Conservation (phyloP, 1,140 invertebrate genomes). For the Pogonognathellus flavescens region DNA sequence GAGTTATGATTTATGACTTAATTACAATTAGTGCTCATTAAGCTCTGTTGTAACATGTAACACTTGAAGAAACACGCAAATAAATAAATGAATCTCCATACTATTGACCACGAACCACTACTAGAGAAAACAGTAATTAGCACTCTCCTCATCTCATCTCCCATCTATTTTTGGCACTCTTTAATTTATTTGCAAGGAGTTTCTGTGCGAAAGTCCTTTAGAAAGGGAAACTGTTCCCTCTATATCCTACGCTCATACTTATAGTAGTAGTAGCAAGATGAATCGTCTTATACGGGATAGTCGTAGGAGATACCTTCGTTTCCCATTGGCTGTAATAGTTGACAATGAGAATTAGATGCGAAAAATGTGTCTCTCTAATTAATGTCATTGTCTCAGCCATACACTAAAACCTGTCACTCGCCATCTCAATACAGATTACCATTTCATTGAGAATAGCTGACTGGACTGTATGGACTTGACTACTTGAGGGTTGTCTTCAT, state of each 20-base stretch:
- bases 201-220: constrained; percentile 47
- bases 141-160: constrained; percentile 28
- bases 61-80: constrained; percentile 40
- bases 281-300: no score
- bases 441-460: constrained; percentile 47
- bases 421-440: constrained; percentile 39
- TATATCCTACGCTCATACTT: no score
- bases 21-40: constrained; percentile 47
- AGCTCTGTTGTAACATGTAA: constrained; percentile 44
- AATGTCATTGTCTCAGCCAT: constrained; percentile 42
- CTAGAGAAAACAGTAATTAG: neutral
- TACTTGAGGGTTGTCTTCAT: constrained; percentile 39
- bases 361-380: constrained; percentile 49
- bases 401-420: constrained; percentile 44
- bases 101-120: constrained; percentile 6
- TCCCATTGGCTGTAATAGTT: neutral
- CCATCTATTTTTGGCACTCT: constrained; percentile 46
- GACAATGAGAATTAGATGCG: constrained; percentile 39
- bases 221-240: constrained; percentile 36
- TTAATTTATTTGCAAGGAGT: constrained; percentile 49
- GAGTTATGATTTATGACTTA: constrained; percentile 49
- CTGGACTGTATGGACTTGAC: constrained; percentile 40
- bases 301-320: neutral
- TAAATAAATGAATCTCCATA: constrained; percentile 46
- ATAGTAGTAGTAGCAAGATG: no score